Percentiles rank a stretch among this genome's conserved stretches.
phyloP scores from a whole-genome alignment of 37 sponge, comb jelly and placozoan species.

The Bolinopsis microptera region DNA sequence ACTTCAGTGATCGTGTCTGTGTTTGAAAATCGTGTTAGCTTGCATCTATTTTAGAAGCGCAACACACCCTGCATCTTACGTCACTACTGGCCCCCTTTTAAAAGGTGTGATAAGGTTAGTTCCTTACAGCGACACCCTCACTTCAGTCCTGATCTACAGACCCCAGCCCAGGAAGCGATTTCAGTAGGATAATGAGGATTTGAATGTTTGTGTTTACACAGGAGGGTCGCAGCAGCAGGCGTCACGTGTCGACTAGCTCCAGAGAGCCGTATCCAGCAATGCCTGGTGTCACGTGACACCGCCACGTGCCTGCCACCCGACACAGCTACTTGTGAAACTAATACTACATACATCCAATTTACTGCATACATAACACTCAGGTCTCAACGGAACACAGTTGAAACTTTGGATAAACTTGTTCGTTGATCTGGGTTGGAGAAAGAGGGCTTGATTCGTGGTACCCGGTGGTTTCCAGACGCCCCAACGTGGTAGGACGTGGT shows the following conservation, averaged over 20 bases:
- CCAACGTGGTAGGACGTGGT: neutral
- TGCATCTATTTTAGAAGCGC: neutral
- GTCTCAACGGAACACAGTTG: neutral
- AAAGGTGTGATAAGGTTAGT: neutral
- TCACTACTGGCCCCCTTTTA: neutral
- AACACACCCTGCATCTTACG: neutral
- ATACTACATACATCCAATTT: slow-evolving; percentile 44
- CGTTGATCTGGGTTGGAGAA: neutral
- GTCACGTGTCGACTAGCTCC: slow-evolving; percentile 37
- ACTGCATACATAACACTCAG: neutral
- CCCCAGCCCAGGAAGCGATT: neutral
- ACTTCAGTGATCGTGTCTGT: no score
- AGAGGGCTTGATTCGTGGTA: neutral
- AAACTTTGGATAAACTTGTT: neutral
- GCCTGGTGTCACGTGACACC: slow-evolving; percentile 2
- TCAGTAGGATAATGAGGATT: neutral
- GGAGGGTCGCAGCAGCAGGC: neutral
- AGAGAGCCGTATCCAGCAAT: slow-evolving; percentile 26
- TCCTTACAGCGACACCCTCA: neutral
- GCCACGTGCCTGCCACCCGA: slow-evolving; percentile 42
- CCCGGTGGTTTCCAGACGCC: neutral
- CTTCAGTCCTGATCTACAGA: neutral
- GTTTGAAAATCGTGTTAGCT: neutral
- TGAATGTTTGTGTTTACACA: slow-evolving; percentile 21
- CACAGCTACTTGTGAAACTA: slow-evolving; percentile 59